phyloP scores from a whole-genome alignment of 2,113 vertebrate genomes.

The Mobula hypostoma region DNA sequence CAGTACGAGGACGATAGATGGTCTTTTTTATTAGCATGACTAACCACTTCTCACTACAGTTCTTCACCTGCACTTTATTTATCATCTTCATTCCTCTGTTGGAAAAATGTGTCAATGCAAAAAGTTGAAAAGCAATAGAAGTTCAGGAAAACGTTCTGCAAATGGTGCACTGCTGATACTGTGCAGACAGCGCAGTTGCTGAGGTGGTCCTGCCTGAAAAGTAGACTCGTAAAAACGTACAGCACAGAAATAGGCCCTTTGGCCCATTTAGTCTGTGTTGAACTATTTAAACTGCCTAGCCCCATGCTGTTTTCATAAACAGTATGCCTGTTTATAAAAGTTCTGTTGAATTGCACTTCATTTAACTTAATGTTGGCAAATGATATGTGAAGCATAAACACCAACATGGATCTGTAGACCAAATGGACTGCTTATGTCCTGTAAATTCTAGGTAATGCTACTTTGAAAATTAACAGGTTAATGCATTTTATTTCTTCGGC shows the following conservation, averaged over 20 bases:
- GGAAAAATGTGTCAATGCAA: constrained; percentile 18
- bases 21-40: constrained; percentile 66
- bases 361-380: no score
- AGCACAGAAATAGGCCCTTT: no score
- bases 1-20: constrained; percentile 61
- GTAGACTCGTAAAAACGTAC: not conserved
- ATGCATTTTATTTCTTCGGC: not conserved
- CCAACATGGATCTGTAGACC: not conserved
- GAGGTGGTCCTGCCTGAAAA: not conserved
- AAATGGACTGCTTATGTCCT: not conserved
- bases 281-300: no score
- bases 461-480: not conserved
- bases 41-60: constrained; percentile 72
- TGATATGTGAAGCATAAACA: not conserved
- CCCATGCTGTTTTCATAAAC: no score
- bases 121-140: constrained; percentile 34
- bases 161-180: not conserved
- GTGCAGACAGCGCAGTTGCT: no score
- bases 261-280: no score
- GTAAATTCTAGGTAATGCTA: not conserved
- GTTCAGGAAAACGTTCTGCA: constrained; percentile 17
- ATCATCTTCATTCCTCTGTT: constrained; percentile 44
- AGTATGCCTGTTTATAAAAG: not conserved
- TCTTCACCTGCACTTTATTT: constrained; percentile 71
- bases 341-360: constrained; percentile 3